Base-by-base conservation (phyloP, 2,797 vertebrate genomes). In the Anguilla pacifica region DNA sequence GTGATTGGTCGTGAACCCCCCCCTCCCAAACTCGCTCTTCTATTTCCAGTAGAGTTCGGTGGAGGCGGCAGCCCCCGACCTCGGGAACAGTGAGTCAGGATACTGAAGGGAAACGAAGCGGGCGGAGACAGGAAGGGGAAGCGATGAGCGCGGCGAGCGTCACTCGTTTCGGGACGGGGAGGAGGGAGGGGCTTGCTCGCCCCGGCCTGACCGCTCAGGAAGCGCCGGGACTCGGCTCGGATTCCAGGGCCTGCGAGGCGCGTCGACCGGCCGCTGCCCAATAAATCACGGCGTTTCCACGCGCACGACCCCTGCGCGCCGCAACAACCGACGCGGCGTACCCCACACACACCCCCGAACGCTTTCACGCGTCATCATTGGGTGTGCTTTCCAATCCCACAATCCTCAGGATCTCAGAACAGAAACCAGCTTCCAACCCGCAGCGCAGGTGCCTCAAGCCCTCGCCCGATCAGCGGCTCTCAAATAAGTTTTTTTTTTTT, bases 31-130 rank as follows among this genome's bases (percentile, higher is more conserved):
- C 11, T 35, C 43, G 72, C 72, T 15, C 11, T 77, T 74, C 31
- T 6, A 19, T 39, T 77, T 43, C 35, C 35, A n/a, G n/a, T n/a
- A 77, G 72, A 77, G 31, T 39, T 1, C 28, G 72, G 11, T 6
- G n/a, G 7, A 35, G 70, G 9, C n/a, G 28, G 70, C 35, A 74
- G 28, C 31, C 13, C 70, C 19, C 6, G 11, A 10, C 70, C 13
- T 17, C 70, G n/a, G 70, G 70, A 77, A 22, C 35, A 77, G 72
- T 77, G 72, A 77, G 72, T 77, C 72, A 77, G 72, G 72, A 77
- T 31, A 43, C 10, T 22, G 35, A 6, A 35, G 17, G 72, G 35
- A 43, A 77, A 43, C 43, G 72, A 43, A 17, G 72, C 9, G 31
- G 35, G 31, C 1, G 72, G 72, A 39, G 31, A 77, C 15, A 31